A percentile compares a stretch with the other conserved stretches of the same genome.
These are phyloP conservation scores for Rhynchotus rufescens DNA, from an alignment of 2,797 vertebrate genomes.

Conservation along the genomic window DNA sequence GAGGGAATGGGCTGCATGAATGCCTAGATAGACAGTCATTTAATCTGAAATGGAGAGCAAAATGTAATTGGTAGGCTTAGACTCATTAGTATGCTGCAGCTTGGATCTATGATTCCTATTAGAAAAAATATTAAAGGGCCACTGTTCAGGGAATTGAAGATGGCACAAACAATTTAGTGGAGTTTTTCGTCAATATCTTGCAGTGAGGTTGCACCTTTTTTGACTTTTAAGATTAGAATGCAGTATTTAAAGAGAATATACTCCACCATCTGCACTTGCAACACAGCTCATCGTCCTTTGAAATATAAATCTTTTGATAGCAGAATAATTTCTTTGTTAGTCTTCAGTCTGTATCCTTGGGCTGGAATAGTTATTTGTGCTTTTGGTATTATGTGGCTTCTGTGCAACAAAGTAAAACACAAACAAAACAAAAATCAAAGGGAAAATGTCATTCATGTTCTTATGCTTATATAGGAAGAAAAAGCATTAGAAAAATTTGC, in stretches of 20 bases:
- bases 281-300: neutral
- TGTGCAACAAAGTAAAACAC: neutral
- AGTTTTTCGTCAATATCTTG: conserved; percentile 48
- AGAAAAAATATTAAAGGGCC: conserved; percentile 65
- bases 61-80: conserved; percentile 68
- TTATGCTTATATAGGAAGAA: neutral
- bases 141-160: conserved; percentile 57
- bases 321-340: conserved; percentile 1
- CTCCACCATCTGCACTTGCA: neutral
- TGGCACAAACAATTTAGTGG: conserved; percentile 61
- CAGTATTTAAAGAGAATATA: conserved; percentile 6
- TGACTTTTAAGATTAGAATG: conserved; percentile 17
- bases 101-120: conserved; percentile 55
- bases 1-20: neutral
- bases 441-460: neutral
- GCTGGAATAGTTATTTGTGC: conserved; percentile 4
- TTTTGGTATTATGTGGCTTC: conserved; percentile 8
- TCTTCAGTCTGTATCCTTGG: conserved; percentile 4
- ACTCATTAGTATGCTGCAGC: conserved; percentile 68
- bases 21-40: conserved; percentile 53
- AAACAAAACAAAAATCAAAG: conserved; percentile 15
- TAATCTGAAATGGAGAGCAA: conserved; percentile 67
- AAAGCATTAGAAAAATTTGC: neutral
- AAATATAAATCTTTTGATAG: conserved; percentile 19
- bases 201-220: conserved; percentile 5